Conservation (phyloP, 2,113 vertebrate genomes). For the Larimichthys crocea region DNA sequence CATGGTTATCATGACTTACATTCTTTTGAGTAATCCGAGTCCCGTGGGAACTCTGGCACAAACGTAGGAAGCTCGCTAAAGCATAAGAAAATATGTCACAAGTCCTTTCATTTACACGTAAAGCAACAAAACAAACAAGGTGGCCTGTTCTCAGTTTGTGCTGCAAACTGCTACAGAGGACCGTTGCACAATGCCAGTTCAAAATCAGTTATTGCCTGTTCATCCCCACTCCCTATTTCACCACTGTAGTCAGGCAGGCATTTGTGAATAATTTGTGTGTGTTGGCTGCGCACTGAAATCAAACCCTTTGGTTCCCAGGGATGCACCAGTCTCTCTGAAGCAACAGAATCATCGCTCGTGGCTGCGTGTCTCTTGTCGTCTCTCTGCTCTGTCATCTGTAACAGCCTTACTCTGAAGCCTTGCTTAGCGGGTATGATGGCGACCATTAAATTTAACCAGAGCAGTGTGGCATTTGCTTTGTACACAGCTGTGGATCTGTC, state of each 20-base stretch:
- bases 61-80: slow-evolving; percentile 76
- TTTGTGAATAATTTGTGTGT: slow-evolving; percentile 43
- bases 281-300: slow-evolving; percentile 29
- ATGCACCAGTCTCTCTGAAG: slow-evolving; percentile 38
- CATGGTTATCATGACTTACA: slow-evolving; percentile 77
- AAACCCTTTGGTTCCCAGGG: slow-evolving; percentile 24
- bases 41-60: slow-evolving; percentile 69
- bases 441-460: slow-evolving; percentile 19
- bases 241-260: slow-evolving; percentile 49
- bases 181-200: slow-evolving; percentile 45
- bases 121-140: slow-evolving; percentile 34
- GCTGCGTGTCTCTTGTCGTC: slow-evolving; percentile 26
- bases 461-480: slow-evolving; percentile 46
- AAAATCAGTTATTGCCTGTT: slow-evolving; percentile 54
- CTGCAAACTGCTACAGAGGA: slow-evolving; percentile 47
- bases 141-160: slow-evolving; percentile 47
- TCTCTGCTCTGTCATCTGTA: slow-evolving; percentile 32
- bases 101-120: slow-evolving; percentile 64
- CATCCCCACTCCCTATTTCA: slow-evolving; percentile 38
- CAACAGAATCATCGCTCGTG: slow-evolving; percentile 21
- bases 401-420: slow-evolving; percentile 30
- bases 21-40: slow-evolving; percentile 79
- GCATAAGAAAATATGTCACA: slow-evolving; percentile 70
- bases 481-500: slow-evolving; percentile 43
- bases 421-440: slow-evolving; percentile 34